Conservation (phyloP, 2,888 invertebrate species). For the Sepiola atlantica region DNA sequence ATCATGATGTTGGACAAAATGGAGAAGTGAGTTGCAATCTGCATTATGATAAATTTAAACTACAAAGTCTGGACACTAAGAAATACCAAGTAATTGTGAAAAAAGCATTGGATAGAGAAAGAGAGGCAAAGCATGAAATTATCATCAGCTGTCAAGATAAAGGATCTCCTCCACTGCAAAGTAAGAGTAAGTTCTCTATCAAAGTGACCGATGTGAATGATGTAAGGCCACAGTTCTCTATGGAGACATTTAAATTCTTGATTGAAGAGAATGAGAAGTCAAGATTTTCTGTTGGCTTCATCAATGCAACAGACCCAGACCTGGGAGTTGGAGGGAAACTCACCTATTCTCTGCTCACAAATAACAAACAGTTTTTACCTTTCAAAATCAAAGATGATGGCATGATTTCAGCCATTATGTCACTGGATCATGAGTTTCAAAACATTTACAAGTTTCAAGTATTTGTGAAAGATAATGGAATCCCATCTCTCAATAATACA, state of each 20-base stretch:
- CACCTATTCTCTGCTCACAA: background rate
- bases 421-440: constrained; percentile 10
- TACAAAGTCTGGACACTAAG: constrained; percentile 55
- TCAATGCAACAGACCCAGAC: constrained; percentile 15
- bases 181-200: background rate
- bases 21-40: constrained; percentile 58
- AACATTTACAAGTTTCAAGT: constrained; percentile 22
- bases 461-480: constrained; percentile 22
- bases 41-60: constrained; percentile 53
- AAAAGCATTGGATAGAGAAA: constrained; percentile 56
- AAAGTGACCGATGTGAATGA: constrained; percentile 1
- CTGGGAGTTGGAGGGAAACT: constrained; percentile 32
- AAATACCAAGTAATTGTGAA: constrained; percentile 59
- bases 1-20: constrained; percentile 60
- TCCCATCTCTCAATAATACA: constrained; percentile 20
- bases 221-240: constrained; percentile 1
- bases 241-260: constrained; percentile 11
- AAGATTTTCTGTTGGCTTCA: background rate
- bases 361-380: background rate
- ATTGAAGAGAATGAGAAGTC: background rate
- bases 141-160: constrained; percentile 55
- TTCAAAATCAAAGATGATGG: constrained; percentile 1
- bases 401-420: background rate
- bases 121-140: constrained; percentile 51
- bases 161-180: constrained; percentile 54